phyloP scores from a whole-genome alignment of 2,113 vertebrate genomes.

The Zingel zingel region DNA sequence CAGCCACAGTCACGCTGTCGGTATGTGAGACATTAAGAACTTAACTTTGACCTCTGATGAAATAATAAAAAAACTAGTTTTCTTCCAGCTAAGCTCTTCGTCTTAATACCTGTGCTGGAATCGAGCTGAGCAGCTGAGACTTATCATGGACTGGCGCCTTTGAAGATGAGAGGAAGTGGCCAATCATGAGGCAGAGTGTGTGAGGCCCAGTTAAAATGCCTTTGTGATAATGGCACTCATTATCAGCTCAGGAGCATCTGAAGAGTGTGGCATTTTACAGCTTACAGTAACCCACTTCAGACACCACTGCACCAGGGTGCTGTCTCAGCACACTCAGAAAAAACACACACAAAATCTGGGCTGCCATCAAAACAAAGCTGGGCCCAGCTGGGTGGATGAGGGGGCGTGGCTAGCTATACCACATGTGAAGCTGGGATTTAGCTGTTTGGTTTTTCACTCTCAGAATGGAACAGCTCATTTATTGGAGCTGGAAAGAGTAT shows the following conservation, averaged over 20 bases:
- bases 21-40: slow-evolving; percentile 22
- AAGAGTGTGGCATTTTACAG: slow-evolving; percentile 82
- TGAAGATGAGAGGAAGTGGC: slow-evolving; percentile 63
- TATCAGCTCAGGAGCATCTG: slow-evolving; percentile 80
- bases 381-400: slow-evolving; percentile 75
- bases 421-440: slow-evolving; percentile 68
- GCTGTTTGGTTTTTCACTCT: slow-evolving; percentile 55
- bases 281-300: slow-evolving; percentile 82
- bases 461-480: slow-evolving; percentile 41
- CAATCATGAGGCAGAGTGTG: slow-evolving; percentile 50
- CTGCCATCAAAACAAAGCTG: slow-evolving; percentile 75
- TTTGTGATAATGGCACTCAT: slow-evolving; percentile 81
- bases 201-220: slow-evolving; percentile 73
- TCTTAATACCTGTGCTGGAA: slow-evolving; percentile 52
- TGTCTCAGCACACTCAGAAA: slow-evolving; percentile 44
- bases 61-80: neutral
- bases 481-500: slow-evolving; percentile 15
- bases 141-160: slow-evolving; percentile 52
- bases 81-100: slow-evolving; percentile 1
- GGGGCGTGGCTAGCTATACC: slow-evolving; percentile 61
- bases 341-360: slow-evolving; percentile 42
- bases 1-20: slow-evolving; percentile 24
- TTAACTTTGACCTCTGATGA: slow-evolving; percentile 41
- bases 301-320: slow-evolving; percentile 52
- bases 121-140: slow-evolving; percentile 36